Evolutionary conservation across 2,797 vertebrate genomes (phyloP).

Genomic region (Sphenodon punctatus): DNA sequence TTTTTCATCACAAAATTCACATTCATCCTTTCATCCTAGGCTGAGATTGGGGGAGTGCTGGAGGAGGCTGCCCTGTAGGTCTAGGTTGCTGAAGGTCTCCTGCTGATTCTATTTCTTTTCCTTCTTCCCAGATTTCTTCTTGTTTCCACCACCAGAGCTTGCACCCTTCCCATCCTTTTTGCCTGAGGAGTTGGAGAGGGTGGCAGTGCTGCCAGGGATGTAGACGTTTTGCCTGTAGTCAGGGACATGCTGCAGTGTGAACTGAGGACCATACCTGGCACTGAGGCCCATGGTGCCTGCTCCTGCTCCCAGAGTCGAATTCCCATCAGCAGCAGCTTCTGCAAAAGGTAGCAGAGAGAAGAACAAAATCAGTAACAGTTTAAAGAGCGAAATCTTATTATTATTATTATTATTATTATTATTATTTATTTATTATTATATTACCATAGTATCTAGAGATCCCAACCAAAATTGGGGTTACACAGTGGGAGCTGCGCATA

Average conservation of each 20-base stretch:
- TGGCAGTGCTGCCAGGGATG: slow-evolving; percentile 96
- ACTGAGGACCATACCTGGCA: slow-evolving; percentile 94
- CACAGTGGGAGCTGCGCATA: no score
- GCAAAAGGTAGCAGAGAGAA: slow-evolving; percentile 25
- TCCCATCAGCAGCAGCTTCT: slow-evolving; percentile 93
- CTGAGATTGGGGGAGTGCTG: slow-evolving; percentile 73
- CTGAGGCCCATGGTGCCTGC: slow-evolving; percentile 96
- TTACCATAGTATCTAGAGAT: no score
- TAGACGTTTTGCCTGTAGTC: slow-evolving; percentile 98
- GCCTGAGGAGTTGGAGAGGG: slow-evolving; percentile 88
- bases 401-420: no score
- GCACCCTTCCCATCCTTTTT: slow-evolving; percentile 82
- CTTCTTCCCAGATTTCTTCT: slow-evolving; percentile 98
- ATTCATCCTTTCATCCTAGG: slow-evolving; percentile 70
- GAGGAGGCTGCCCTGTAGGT: slow-evolving; percentile 66
- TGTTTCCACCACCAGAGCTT: slow-evolving; percentile 85
- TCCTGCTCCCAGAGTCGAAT: slow-evolving; percentile 86
- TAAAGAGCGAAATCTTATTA: neutral
- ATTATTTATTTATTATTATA: no score
- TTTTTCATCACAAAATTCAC: slow-evolving; percentile 55
- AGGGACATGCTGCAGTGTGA: slow-evolving; percentile 96
- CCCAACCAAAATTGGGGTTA: no score
- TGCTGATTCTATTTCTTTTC: slow-evolving; percentile 88
- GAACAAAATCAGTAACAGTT: neutral
- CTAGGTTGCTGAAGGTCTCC: slow-evolving; percentile 57